Evolutionary conservation across 2,888 invertebrate genomes (phyloP), one percentile per base, ranked within the genome.

Genomic region (Cryptosula pallasiana): DNA sequence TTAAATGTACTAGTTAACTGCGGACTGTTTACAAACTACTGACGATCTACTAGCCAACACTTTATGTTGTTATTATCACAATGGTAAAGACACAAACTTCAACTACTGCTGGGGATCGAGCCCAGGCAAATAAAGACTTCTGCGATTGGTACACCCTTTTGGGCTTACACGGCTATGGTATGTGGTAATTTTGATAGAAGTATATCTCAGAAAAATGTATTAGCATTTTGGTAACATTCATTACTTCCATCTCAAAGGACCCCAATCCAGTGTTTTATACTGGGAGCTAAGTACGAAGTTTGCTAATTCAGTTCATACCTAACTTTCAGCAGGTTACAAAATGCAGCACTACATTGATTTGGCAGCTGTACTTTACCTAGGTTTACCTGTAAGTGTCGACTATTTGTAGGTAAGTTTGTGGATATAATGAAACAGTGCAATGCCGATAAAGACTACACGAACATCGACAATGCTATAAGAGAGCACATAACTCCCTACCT

Each of bases 391-490:
- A 45, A 45, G 20, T 45, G 45, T 20, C 45, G 20, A 13, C 45
- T 45, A 5, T 13, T 63, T 63, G 2, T 32, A 63, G 63, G 63
- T 16, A 27, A 27, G 29, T 58, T 96, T 32, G 93, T 96, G 9
- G 94, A 95, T 80, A 90, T 95, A 88, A 94, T 79, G 78, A 80
- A 81, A 69, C 75, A 76, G 71, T 75, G 73, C 29, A 76, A 78
- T 45, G 76, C 78, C 77, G 80, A 78, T 1, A 82, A 81, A 76
- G 78, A 82, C 73, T 81, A 77, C 72, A 75, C 74, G 32, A 94
- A 95, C 85, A 88, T 96, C 74, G 96, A 96, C 84, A 92, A 94
- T 83, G 92, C 93, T 0, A 93, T 97, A 73, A 91, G 92, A 84
- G 93, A 94, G 83, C 93, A 79, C 9, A 55, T 95, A 20, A 92